Base-by-base conservation (phyloP, 2,113 vertebrate genomes). In the Datnioides undecimradiatus region DNA sequence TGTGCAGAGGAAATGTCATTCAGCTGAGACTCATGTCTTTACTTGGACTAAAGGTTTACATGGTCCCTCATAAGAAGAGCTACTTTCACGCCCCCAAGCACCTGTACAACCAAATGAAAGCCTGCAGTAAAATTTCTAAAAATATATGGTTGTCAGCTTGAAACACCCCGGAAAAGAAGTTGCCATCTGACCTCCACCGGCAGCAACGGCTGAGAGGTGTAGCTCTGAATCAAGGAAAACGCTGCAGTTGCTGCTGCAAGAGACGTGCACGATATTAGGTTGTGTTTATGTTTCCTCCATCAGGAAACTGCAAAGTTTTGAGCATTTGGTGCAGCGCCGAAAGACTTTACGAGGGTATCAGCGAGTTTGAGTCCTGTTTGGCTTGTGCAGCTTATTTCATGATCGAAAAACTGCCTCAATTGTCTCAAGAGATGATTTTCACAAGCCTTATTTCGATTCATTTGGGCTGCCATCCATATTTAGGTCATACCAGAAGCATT, bases 171-270 rank as follows among this genome's bases (percentile, higher is more conserved):
- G 55, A 85, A 71, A 58, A 70, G 45, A 60, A 57, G 55, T 59
- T 76, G 75, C 54, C 48, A 40, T 34, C 43, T 65, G 60, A 64
- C 46, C 67, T 55, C 19, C n/a, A 43, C 25, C 13, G 66, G 8
- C 25, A 10, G 43, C 40, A 49, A 76, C 51, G 27, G 17, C 40
- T 54, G 5, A 10, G 33, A 51, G 29, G 60, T 72, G 55, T 73
- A 60, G 73, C 64, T 82, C 71, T 76, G 82, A 84, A 49, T 65
- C 57, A 23, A 23, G 73, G 48, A 73, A 48, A 27, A 21, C 16
- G 7, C 21, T 34, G 21, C 12, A 80, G 33, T 23, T 38, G 17
- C 34, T 51, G 49, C 31, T 34, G 60, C 19, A 0, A 27, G 29
- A n/a, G n/a, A n/a, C n/a, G n/a, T n/a, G n/a, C n/a, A n/a, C n/a